Evolutionary conservation across 64 coral and sea anemone species (phyloP), one percentile per base, ranked within the genome.

Genomic region (Montipora foliosa): DNA sequence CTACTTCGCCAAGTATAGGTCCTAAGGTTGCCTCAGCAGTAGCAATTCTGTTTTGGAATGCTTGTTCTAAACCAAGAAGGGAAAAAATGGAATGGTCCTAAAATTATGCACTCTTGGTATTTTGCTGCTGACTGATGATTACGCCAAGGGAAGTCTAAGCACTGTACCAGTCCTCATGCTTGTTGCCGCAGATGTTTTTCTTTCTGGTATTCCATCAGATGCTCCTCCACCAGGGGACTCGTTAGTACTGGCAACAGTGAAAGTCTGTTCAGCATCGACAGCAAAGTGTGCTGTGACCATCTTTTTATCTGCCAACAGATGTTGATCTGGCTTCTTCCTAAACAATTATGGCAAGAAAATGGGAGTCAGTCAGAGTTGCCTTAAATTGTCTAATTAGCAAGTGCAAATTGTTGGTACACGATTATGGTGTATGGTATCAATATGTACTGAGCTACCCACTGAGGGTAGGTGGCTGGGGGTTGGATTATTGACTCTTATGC

Each of bases 131-230:
- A 16, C 61, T 12, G 8, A 3, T 62, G 11, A 24, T 77, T 46
- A 96, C 7, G 95, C 79, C 76, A 96, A 89, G 19, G 95, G 95
- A 74, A 96, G 87, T 78, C 89, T 93, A 37, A 96, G 85, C 29
- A 93, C 89, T n/a, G 95, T 96, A 6, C 91, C 95, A 89, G 95
- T 96, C 48, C 95, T 83, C 66, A 86, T 70, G 47, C 82, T 86
- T 48, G 95, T 96, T 79, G 95, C 83, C 14, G 95, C 95, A 84
- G 95, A 96, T 47, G 93, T 50, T 76, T 93, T 96, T 49, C 95
- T 53, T 2, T 96, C 95, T 25, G 72, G 91, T 22, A 84, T 16
- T 59, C 92, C 94, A 49, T 90, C 89, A n/a, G 92, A 91, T 47
- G 90, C 82, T 49, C 82, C 13, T 6, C 79, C 87, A 12, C 20